Evolutionary conservation across 2,888 invertebrate genomes (phyloP).

Genomic region (Eurytoma californica): DNA sequence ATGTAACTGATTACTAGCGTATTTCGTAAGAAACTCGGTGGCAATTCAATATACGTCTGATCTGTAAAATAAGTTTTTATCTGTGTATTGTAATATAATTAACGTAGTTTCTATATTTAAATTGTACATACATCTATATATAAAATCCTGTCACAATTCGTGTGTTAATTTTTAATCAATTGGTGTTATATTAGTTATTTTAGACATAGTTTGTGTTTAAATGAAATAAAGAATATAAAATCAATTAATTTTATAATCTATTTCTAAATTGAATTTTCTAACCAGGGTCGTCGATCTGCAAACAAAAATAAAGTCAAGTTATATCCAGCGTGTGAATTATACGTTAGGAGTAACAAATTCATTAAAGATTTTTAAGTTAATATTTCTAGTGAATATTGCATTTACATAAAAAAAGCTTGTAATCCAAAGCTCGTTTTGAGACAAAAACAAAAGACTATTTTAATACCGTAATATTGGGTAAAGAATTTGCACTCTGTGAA

Average conservation of each 20-base stretch:
- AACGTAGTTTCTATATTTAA: not conserved
- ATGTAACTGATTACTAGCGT: not conserved
- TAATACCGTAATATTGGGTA: slow-evolving; percentile 48
- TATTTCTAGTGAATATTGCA: slow-evolving; percentile 47
- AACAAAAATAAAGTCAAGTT: slow-evolving; percentile 23
- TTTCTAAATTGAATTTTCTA: slow-evolving; percentile 23
- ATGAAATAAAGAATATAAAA: not conserved
- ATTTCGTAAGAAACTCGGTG: not conserved
- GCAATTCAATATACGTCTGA: not conserved
- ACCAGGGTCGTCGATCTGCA: slow-evolving; percentile 23
- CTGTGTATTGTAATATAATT: not conserved
- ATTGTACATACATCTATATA: slow-evolving; percentile 11
- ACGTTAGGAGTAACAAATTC: slow-evolving; percentile 32
- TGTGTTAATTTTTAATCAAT: not conserved
- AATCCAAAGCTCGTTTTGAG: slow-evolving; percentile 49
- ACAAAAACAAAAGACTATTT: slow-evolving; percentile 52
- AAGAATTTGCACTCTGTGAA: slow-evolving; percentile 26
- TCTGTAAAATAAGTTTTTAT: not conserved
- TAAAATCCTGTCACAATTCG: not conserved
- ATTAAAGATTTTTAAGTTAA: slow-evolving; percentile 40
- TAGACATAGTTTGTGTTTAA: not conserved
- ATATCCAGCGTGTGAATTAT: slow-evolving; percentile 29
- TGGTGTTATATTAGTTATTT: not conserved
- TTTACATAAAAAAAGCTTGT: slow-evolving; percentile 46
- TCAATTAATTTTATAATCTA: slow-evolving; percentile 28